Evolutionary conservation across 1,140 invertebrate species (phyloP).

Genomic region (Drosophila repletoides): DNA sequence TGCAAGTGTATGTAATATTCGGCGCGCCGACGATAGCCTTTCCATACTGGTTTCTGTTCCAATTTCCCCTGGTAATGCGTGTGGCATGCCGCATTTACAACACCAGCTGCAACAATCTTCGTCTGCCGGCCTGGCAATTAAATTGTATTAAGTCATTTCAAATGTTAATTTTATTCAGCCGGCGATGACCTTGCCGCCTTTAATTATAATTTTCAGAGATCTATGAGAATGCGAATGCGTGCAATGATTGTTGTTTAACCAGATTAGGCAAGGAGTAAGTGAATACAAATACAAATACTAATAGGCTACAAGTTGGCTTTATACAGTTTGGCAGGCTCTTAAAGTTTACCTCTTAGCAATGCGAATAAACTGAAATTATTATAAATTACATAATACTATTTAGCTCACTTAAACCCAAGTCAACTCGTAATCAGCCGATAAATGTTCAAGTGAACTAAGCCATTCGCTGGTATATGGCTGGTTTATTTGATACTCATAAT

Average conservation of each 20-base stretch:
- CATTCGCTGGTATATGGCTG: no score
- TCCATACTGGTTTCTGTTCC: not conserved
- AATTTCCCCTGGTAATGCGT: slow-evolving; percentile 2
- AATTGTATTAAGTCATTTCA: slow-evolving; percentile 67
- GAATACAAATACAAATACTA: not conserved
- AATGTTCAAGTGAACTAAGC: no score
- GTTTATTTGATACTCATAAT: no score
- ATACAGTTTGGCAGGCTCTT: slow-evolving; percentile 11
- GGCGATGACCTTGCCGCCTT: slow-evolving; percentile 66
- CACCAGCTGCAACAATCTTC: not conserved
- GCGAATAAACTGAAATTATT: slow-evolving; percentile 12
- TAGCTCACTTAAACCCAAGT: not conserved
- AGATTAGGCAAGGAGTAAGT: slow-evolving; percentile 38
- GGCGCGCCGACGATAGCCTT: no score
- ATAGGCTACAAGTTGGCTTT: not conserved
- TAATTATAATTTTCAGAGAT: slow-evolving; percentile 47
- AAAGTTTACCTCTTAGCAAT: not conserved
- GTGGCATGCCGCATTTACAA: slow-evolving; percentile 5
- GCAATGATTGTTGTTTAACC: slow-evolving; percentile 57
- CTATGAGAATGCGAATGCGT: slow-evolving; percentile 44
- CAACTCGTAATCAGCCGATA: no score
- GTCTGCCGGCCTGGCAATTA: slow-evolving; percentile 42
- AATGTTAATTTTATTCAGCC: slow-evolving; percentile 56
- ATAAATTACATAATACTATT: slow-evolving; percentile 10
- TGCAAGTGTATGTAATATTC: not conserved